These are phyloP conservation scores for Eulemur coronatus DNA, from an alignment of 2,797 vertebrate species.

Conservation along the genomic window DNA sequence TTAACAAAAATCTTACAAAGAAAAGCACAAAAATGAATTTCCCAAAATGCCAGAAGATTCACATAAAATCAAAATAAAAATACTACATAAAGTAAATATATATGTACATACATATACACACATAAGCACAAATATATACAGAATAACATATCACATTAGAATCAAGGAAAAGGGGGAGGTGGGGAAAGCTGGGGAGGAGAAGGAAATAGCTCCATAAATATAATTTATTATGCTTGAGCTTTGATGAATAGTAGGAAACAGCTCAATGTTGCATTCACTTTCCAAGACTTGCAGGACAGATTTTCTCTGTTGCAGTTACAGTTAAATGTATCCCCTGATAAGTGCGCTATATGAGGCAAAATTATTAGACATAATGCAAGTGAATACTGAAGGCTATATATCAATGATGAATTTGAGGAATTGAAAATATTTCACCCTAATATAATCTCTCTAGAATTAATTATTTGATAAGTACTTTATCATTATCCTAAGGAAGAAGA, in stretches of 20 bases:
- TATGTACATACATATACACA: neutral
- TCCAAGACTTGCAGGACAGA: neutral
- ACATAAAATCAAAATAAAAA: neutral
- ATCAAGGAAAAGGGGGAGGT: neutral
- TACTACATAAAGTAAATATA: neutral
- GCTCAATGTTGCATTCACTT: neutral
- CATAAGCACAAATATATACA: neutral
- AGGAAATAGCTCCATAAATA: neutral
- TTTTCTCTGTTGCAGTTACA: neutral
- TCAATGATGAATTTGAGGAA: neutral
- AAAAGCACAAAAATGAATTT: neutral
- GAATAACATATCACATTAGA: neutral
- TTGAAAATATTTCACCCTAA: constrained; percentile 9
- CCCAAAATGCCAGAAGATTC: neutral
- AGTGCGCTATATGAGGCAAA: neutral
- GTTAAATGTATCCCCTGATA: neutral
- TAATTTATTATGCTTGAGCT: neutral
- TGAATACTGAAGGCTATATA: neutral
- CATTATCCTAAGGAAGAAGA: neutral
- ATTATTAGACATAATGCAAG: neutral
- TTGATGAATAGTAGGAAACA: neutral
- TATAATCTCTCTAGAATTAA: neutral
- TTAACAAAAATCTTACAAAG: neutral
- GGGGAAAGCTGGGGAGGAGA: neutral
- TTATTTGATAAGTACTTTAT: neutral